Base-by-base conservation (phyloP, 2,888 invertebrate species). In the Fragum sueziense region DNA sequence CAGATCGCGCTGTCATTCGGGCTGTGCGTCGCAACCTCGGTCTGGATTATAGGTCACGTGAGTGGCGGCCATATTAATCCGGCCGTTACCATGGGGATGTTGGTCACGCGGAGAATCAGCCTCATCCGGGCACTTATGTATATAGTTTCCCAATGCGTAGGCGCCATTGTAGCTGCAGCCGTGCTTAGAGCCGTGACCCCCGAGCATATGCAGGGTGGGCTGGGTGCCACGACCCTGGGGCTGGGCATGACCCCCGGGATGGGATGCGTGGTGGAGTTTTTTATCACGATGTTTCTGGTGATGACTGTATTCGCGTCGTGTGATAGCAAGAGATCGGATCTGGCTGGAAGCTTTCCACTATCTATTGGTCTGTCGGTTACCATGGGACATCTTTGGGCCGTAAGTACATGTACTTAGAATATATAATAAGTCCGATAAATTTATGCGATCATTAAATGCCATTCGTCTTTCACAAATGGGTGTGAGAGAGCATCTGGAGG, bases 1-100 rank as follows among this genome's bases (percentile, higher is more conserved):
- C 96, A 96, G 87, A 97, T 98, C 86, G 96, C 97, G n/a, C 94
- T 98, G 80, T 95, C 96, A 87, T 98, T 98, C 93, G 98, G 98
- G 47, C 95, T 98, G 61, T 95, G 96, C 72, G 97, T 98, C 73
- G 97, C 96, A 11, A 96, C 97, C 74, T 94, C 97, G 88, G 97
- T 90, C 70, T 94, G 97, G 97, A 95, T 96, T 62, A 95, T 97
- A 87, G 97, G 97, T 3, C 97, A 97, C 93, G 95, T 97, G 71
- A 97, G 97, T 76, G 97, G 98, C 1, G 93, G 91, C 0, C 93
- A 93, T 85, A 88, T 93, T 68, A 93, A 93, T 76, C 93, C 93
- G 0, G 93, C 93, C 2, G 92, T 93, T 20, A 91, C 93, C 3
- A 70, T 89, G 14, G 90, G 96, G 3, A 95, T 98, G 93, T 93